Evolutionary conservation across 2,888 invertebrate genomes (phyloP).

Genomic region (Trachelus troglodyta): DNA sequence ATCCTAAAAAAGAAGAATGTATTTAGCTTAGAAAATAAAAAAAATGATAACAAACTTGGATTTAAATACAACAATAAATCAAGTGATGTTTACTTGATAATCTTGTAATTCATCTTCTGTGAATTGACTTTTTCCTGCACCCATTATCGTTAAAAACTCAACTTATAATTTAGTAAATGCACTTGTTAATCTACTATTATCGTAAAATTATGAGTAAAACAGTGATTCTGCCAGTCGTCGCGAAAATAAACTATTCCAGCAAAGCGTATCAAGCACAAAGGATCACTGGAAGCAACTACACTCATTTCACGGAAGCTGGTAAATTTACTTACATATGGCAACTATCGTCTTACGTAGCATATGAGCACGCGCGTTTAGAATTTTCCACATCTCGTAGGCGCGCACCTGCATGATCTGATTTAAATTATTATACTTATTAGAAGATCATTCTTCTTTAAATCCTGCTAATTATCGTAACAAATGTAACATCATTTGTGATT

Average conservation of each 20-base stretch:
- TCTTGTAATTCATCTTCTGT: conserved; percentile 90
- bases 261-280: not conserved
- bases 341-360: not conserved
- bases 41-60: conserved; percentile 20
- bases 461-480: not conserved
- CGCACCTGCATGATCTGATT: not conserved
- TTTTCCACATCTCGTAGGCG: not conserved
- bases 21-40: not conserved
- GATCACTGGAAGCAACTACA: not conserved
- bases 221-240: not conserved
- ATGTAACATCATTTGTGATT: not conserved
- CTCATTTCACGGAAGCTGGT: not conserved
- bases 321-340: not conserved
- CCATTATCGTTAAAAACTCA: conserved; percentile 70
- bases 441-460: not conserved
- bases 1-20: conserved; percentile 74
- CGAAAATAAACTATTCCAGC: not conserved
- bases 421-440: not conserved
- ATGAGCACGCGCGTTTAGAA: not conserved
- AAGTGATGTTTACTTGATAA: conserved; percentile 76
- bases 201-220: not conserved
- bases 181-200: not conserved
- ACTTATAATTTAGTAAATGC: not conserved
- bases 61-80: conserved; percentile 1
- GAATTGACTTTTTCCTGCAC: conserved; percentile 86